Evolutionary conservation across 2,888 invertebrate species (phyloP), one percentile per base, ranked within the genome.

Genomic region (Mechanitis mazaeus): DNA sequence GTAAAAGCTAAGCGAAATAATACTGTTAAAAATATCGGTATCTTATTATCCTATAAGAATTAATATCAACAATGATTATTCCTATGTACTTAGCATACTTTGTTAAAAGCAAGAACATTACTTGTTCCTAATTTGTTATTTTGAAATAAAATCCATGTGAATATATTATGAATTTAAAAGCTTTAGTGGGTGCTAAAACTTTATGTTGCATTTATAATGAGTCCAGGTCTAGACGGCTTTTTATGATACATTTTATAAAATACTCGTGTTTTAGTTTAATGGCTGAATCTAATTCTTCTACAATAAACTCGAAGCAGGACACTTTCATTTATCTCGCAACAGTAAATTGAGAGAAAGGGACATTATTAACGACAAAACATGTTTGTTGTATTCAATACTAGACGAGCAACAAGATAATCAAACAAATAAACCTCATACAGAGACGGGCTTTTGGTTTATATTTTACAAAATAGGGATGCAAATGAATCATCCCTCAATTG

Each of bases 201-300:
- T 42, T 42, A 50, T 50, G 31, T 50, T 28, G 50, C 50, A 50
- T 50, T 31, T 50, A 50, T 42, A 50, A 50, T 50, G 50, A 50
- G n/a, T 31, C 6, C 50, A 28, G 9, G 50, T 50, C 50, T 50
- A 50, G 50, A 50, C 50, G 9, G 31, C 31, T 31, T 50, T 31
- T 50, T 50, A 50, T 7, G 31, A 9, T 50, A 31, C 6, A 31
- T 50, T 50, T 31, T 6, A 50, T 9, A 50, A 31, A 31, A 31
- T 31, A 31, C 31, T 42, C 9, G 6, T 42, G 42, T 42, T 28
- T 28, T 31, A 31, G 28, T 2, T n/a, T 6, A 31, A 31, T 9
- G 9, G 28, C 9, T 31, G 7, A 31, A 31, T 50, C 3, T 9
- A 31, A 50, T 50, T 50, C 31, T 50, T 50, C 11, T 9, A 50